Evolutionary conservation across 2,888 invertebrate genomes (phyloP), one percentile per base, ranked within the genome.

Genomic region (Ganaspis brasiliensis): DNA sequence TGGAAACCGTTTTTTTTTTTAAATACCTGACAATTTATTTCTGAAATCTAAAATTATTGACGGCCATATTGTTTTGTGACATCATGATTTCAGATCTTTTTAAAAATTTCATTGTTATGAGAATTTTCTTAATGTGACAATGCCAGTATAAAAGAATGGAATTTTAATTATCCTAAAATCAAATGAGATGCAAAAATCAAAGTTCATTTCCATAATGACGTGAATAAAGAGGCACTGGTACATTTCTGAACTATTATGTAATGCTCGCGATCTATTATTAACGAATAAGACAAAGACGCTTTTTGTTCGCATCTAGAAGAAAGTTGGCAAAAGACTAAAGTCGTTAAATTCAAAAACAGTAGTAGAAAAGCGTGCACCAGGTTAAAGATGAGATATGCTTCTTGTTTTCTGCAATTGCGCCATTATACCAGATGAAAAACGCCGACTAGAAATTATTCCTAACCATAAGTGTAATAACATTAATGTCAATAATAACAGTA

Each of bases 321-420:
- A 67, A 45, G 40, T 67, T 24, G 45, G 24, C 45, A 24, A n/a
- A 67, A 67, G 63, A 45, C 21, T 67, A 6, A 40, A 12, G 40
- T 67, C 63, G 63, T 63, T 67, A 67, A 67, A 67, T 40, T 21
- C 21, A 67, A 24, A 45, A 67, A 67, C 63, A 67, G 63, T 12
- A 67, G 37, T 12, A 67, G 37, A 63, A 21, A 35, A 37, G 35
- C 37, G 19, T 63, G 61, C 37, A 59, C 31, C n/a, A 59, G 59
- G 52, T 52, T 52, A 52, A 52, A 52, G 16, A 52, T 52, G 52
- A 52, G 52, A 16, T n/a, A n/a, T 52, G 8, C 52, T 14, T 37
- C 37, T 21, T 63, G 37, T 63, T 63, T 63, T 37, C 24, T n/a
- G 40, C 63, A 37, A 40, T 63, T 21, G 40, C 63, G 37, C 21